phyloP scores from a whole-genome alignment of 2,797 vertebrate species.

The Lacerta bilineata region DNA sequence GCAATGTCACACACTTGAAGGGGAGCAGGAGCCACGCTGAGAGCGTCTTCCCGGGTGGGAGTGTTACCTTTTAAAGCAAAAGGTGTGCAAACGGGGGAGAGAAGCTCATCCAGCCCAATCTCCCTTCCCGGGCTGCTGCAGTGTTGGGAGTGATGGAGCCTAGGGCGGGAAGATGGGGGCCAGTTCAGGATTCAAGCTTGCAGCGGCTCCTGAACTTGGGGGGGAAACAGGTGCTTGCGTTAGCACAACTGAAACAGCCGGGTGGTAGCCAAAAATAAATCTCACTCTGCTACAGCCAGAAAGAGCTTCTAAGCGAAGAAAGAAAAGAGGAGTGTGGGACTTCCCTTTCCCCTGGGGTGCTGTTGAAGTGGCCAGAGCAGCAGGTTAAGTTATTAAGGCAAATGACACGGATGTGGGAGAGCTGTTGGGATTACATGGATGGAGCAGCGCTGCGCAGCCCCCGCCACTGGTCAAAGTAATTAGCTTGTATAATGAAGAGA shows the following conservation, averaged over 20 bases:
- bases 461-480: slow-evolving; percentile 72
- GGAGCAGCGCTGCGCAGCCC: slow-evolving; percentile 54
- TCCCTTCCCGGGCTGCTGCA: not conserved
- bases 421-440: slow-evolving; percentile 54
- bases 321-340: not conserved
- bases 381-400: slow-evolving; percentile 54
- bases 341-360: slow-evolving; percentile 38
- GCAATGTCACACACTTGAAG: not conserved
- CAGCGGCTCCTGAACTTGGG: not conserved
- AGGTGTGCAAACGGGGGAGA: not conserved
- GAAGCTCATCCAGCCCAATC: too few species aligned
- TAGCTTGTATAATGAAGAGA: slow-evolving; percentile 79
- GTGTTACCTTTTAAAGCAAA: not conserved
- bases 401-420: slow-evolving; percentile 64
- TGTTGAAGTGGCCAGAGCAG: slow-evolving; percentile 19
- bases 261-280: not conserved
- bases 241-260: not conserved
- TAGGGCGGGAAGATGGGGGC: too few species aligned
- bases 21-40: not conserved
- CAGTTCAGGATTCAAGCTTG: not conserved
- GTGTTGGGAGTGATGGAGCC: not conserved
- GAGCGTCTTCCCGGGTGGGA: not conserved
- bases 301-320: not conserved
- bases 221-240: not conserved
- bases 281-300: fast-evolving